Percentiles rank a stretch among this genome's conserved stretches.
Conservation (phyloP, 2,888 invertebrate genomes). For the Synanthedon formicaeformis region DNA sequence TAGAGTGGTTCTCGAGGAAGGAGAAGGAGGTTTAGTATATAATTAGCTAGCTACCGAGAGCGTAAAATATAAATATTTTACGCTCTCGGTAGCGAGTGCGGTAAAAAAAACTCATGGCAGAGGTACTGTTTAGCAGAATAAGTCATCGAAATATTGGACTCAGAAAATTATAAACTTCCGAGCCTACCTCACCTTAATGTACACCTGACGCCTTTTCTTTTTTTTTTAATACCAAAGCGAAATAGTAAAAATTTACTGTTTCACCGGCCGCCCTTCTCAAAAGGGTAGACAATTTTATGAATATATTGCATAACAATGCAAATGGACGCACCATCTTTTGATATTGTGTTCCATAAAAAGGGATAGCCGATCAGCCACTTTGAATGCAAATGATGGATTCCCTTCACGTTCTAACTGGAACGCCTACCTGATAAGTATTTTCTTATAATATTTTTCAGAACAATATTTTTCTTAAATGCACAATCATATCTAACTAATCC, state of each 20-base stretch:
- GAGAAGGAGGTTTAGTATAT: too few species aligned
- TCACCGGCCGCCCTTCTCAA: neutral
- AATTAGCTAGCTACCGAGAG: too few species aligned
- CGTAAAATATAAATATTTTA: too few species aligned
- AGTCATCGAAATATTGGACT: too few species aligned
- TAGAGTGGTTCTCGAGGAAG: too few species aligned
- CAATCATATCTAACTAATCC: too few species aligned
- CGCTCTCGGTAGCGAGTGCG: too few species aligned
- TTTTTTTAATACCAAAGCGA: neutral
- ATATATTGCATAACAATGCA: constrained; percentile 17
- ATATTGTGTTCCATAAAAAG: constrained; percentile 19
- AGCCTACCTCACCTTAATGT: constrained; percentile 1
- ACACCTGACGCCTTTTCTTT: constrained; percentile 1
- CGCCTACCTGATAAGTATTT: neutral
- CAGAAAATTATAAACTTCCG: too few species aligned
- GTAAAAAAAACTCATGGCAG: too few species aligned
- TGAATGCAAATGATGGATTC: constrained; percentile 20
- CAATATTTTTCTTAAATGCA: too few species aligned
- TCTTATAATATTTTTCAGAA: neutral
- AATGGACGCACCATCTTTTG: constrained; percentile 20
- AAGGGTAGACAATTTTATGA: constrained; percentile 11
- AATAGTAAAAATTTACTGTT: constrained; percentile 2
- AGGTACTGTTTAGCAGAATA: too few species aligned
- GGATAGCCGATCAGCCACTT: constrained; percentile 21
- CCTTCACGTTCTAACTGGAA: neutral